Conservation (phyloP, 2,113 vertebrate genomes). For the Dolichotis patagonum region DNA sequence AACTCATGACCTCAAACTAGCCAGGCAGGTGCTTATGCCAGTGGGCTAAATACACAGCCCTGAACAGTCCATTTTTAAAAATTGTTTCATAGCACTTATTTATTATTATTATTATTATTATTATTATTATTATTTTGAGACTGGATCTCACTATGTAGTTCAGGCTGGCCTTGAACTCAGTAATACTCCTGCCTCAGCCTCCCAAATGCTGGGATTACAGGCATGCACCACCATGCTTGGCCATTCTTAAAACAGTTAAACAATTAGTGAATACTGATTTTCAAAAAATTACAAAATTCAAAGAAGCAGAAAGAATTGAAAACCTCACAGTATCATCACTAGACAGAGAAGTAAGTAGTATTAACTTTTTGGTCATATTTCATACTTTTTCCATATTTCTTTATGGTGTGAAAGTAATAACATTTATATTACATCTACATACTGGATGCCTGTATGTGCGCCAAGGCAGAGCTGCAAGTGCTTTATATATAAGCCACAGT, state of each 20-base stretch:
- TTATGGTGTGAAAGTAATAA: background rate
- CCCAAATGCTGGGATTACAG: background rate
- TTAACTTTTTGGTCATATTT: background rate
- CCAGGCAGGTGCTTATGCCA: too few species aligned
- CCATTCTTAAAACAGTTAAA: background rate
- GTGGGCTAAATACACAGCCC: too few species aligned
- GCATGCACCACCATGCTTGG: background rate
- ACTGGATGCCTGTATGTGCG: background rate
- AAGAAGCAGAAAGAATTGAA: background rate
- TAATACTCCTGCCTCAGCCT: background rate
- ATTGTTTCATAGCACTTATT: background rate
- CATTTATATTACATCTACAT: background rate
- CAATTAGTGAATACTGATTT: background rate
- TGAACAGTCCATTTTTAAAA: background rate
- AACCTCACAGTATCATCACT: background rate
- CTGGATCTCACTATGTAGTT: background rate
- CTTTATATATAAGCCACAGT: background rate
- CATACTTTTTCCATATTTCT: background rate
- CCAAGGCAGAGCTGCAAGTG: background rate
- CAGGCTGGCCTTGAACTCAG: background rate
- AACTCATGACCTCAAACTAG: too few species aligned
- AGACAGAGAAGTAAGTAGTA: background rate
- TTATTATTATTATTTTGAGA: background rate
- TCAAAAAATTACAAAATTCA: background rate
- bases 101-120: slow-evolving; percentile 47